These are phyloP conservation scores for Diorhabda elongata DNA, from an alignment of 1,140 invertebrate species.

Conservation along the genomic window DNA sequence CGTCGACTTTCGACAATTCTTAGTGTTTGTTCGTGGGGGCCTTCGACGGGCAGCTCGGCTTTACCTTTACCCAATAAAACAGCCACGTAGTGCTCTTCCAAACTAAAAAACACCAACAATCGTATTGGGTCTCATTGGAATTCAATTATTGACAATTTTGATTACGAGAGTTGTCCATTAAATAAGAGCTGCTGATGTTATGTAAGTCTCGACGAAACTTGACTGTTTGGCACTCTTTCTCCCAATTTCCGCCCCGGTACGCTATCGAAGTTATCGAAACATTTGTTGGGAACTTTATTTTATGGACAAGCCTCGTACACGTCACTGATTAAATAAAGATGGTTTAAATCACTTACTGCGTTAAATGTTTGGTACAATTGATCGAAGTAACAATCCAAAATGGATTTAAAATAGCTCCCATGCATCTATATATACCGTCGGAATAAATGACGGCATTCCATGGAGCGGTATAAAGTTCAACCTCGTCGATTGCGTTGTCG, in stretches of 20 bases:
- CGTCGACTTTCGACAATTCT: slow-evolving; percentile 52
- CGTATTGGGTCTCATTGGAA: too few species aligned
- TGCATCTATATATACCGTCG: slow-evolving; percentile 62
- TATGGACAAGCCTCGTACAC: too few species aligned
- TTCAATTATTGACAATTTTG: too few species aligned
- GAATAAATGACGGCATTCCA: slow-evolving; percentile 67
- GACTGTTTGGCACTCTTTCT: too few species aligned
- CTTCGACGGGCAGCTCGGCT: slow-evolving; percentile 52
- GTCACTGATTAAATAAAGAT: slow-evolving; percentile 19
- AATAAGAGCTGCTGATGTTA: too few species aligned
- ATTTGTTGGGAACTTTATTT: too few species aligned
- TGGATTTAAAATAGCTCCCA: slow-evolving; percentile 59
- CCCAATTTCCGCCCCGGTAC: too few species aligned
- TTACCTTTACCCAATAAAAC: slow-evolving; percentile 63
- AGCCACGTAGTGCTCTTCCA: slow-evolving; percentile 55
- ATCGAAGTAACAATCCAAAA: slow-evolving; percentile 61
- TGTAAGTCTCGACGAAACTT: too few species aligned
- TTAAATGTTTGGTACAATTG: slow-evolving; percentile 47
- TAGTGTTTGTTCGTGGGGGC: slow-evolving; percentile 65
- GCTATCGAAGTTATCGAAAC: too few species aligned
- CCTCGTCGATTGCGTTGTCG: slow-evolving; percentile 23
- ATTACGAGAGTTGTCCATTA: too few species aligned
- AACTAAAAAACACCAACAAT: slow-evolving; percentile 47
- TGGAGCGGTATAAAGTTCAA: slow-evolving; percentile 52
- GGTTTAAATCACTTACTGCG: slow-evolving; percentile 16